Evolutionary conservation across 2,797 vertebrate genomes (phyloP).

Genomic region (Phataginus tricuspis): DNA sequence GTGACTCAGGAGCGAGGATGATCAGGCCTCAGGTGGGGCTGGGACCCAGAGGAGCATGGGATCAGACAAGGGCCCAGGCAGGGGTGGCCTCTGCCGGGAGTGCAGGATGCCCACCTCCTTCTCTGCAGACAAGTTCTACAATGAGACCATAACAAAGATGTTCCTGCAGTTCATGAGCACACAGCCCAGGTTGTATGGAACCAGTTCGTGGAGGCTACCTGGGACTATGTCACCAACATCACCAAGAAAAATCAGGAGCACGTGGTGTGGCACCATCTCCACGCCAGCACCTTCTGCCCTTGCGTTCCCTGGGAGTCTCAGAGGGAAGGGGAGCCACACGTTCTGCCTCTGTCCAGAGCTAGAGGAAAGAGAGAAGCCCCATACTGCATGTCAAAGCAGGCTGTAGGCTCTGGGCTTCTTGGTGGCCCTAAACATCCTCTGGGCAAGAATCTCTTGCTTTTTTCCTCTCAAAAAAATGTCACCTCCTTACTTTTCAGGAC

Average conservation of each 20-base stretch:
- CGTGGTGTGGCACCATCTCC: slow-evolving; percentile 87
- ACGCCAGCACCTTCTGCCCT: background rate
- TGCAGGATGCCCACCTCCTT: background rate
- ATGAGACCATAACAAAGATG: slow-evolving; percentile 88
- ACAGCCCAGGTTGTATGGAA: slow-evolving; percentile 93
- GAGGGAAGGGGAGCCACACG: background rate
- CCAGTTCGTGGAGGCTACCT: slow-evolving; percentile 92
- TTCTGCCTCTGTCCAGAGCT: background rate
- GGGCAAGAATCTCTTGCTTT: slow-evolving; percentile 10
- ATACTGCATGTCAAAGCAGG: background rate
- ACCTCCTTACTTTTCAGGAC: background rate
- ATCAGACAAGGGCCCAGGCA: background rate
- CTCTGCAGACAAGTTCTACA: slow-evolving; percentile 89
- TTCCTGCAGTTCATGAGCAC: slow-evolving; percentile 91
- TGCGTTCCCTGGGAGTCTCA: background rate
- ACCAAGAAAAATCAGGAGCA: slow-evolving; percentile 89
- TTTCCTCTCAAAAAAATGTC: background rate
- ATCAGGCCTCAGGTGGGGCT: slow-evolving; percentile 31
- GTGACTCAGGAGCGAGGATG: slow-evolving; percentile 28
- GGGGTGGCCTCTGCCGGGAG: background rate
- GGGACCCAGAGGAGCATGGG: background rate
- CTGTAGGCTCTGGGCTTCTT: background rate
- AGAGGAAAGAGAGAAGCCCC: background rate
- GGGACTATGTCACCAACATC: slow-evolving; percentile 95
- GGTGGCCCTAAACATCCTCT: background rate